Percentiles rank a stretch among this genome's conserved stretches.
Evolutionary conservation across 2,113 vertebrate species (phyloP).

Genomic region (Prionailurus viverrinus): DNA sequence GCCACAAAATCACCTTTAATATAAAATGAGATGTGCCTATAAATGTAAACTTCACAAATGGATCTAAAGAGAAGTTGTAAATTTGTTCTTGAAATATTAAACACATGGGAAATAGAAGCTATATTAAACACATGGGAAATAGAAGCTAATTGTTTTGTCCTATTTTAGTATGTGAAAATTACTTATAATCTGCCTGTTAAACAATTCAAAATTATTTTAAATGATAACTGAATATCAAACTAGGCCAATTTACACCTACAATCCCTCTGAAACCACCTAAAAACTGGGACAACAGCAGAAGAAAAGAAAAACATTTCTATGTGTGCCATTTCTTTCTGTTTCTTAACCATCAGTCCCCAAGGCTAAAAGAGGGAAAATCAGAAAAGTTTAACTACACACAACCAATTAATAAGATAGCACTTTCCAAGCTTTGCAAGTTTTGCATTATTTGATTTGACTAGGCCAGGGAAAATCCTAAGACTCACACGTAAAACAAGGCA

Average conservation of each 20-base stretch:
- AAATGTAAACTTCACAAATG: slow-evolving; percentile 60
- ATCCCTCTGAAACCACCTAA: slow-evolving; percentile 65
- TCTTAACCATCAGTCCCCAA: slow-evolving; percentile 69
- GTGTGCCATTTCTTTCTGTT: slow-evolving; percentile 64
- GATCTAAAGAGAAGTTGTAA: slow-evolving; percentile 39
- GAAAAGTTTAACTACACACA: slow-evolving; percentile 66
- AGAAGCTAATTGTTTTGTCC: slow-evolving; percentile 78
- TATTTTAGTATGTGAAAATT: slow-evolving; percentile 77
- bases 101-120: slow-evolving; percentile 77
- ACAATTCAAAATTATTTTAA: slow-evolving; percentile 76
- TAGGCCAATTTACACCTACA: slow-evolving; percentile 80
- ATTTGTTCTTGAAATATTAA: slow-evolving; percentile 71
- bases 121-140: slow-evolving; percentile 72
- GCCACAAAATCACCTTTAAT: slow-evolving; percentile 49
- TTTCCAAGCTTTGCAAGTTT: background rate
- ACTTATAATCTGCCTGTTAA: slow-evolving; percentile 76
- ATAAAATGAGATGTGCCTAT: slow-evolving; percentile 52
- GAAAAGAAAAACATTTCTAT: slow-evolving; percentile 61
- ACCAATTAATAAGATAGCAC: slow-evolving; percentile 31
- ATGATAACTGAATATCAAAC: slow-evolving; percentile 77
- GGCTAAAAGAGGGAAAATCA: slow-evolving; percentile 56
- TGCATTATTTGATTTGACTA: background rate
- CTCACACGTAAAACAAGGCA: background rate
- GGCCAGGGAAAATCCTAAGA: slow-evolving; percentile 38
- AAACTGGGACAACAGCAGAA: slow-evolving; percentile 63